Evolutionary conservation across 2,797 vertebrate species (phyloP).

Genomic region (Pipistrellus pipistrellus): DNA sequence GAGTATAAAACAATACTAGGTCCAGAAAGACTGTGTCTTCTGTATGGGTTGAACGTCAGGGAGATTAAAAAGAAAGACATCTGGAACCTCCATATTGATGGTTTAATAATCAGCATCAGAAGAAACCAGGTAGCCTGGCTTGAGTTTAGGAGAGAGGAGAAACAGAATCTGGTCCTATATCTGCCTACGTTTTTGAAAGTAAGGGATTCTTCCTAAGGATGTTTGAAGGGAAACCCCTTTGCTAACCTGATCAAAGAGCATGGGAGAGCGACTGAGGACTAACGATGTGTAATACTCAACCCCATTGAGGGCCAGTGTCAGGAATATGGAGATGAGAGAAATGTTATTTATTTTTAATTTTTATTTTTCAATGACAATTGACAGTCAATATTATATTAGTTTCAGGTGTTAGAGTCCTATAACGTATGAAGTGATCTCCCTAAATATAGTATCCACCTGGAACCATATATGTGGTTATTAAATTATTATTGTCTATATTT

Average conservation of each 20-base stretch:
- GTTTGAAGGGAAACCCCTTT: not conserved
- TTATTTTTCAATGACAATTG: not conserved
- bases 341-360: not conserved
- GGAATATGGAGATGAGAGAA: not conserved
- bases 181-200: conserved; percentile 19
- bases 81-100: not conserved
- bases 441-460: not conserved
- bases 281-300: not conserved
- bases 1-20: conserved; percentile 11
- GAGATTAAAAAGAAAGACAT: conserved; percentile 34
- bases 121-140: not conserved
- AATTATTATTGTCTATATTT: not conserved
- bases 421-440: not conserved
- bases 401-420: not conserved
- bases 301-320: not conserved
- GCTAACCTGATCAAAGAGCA: not conserved
- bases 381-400: not conserved
- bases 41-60: not conserved
- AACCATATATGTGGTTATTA: not conserved
- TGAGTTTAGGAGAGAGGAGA: not conserved
- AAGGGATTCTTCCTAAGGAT: not conserved
- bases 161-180: not conserved
- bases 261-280: not conserved
- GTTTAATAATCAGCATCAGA: conserved; percentile 14
- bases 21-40: conserved; percentile 54